Base-by-base conservation (phyloP, 2,113 vertebrate species). In the Ginglymostoma cirratum region DNA sequence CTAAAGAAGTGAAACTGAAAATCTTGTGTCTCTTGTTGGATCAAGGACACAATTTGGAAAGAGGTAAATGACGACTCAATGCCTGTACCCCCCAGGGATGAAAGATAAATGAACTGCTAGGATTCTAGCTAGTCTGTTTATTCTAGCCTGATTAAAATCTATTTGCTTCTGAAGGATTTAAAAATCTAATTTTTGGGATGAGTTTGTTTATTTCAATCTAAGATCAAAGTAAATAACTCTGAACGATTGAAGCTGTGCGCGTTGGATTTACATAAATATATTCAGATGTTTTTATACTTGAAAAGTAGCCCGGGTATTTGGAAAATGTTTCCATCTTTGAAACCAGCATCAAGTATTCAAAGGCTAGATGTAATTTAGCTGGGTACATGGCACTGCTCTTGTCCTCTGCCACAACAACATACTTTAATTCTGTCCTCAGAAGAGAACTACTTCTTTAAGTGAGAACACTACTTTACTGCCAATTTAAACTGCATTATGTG, bases 91-190 rank as follows among this genome's bases (percentile, higher is more conserved):
- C 65, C 87, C 61, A 10, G 89, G 61, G 89, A 93, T 38, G 55
- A 34, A 61, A 10, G 61, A n/a, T 34, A 6, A 66, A 93, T 38
- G 17, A 38, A 66, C 7, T 42, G 38, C 19, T 93, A 23, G 61
- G 89, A 17, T 90, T 90, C 61, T 52, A 14, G 85, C 52, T 87
- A 52, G 85, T 24, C 61, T 93, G 89, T 93, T 93, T 93, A 93
- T 93, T 66, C 89, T 19, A 93, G 89, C n/a, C 89, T 93, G 89
- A 93, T 93, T 93, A 93, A 66, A 93, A 93, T 93, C 89, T 93
- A 93, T 93, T 93, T 93, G 89, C 89, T 93, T 67, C 34, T 66
- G 89, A 66, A 65, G 89, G 5, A 93, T 66, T 93, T 66, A 42
- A 66, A 92, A n/a, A 19, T 61, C 89, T 66, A 66, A 93, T 23